Percentiles rank a stretch among this genome's conserved stretches.
phyloP scores from a whole-genome alignment of 2,888 invertebrate genomes.

The Candidula unifasciata region DNA sequence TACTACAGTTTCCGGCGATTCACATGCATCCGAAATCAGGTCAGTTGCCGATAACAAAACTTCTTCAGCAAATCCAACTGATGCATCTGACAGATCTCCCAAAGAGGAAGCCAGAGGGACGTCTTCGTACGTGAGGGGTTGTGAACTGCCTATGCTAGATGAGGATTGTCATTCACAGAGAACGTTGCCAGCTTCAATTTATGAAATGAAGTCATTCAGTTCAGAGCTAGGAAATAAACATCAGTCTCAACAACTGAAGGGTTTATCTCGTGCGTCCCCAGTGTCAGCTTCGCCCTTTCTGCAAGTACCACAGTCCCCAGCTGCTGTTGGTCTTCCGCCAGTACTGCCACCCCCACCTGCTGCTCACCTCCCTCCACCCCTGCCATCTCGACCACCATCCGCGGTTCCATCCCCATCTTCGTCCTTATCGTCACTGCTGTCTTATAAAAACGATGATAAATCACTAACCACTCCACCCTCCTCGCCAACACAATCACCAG shows the following conservation, averaged over 20 bases:
- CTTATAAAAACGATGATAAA: constrained; percentile 14
- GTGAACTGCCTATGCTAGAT: background rate
- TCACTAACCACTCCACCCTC: background rate
- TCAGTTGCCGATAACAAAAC: background rate
- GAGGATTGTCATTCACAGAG: background rate
- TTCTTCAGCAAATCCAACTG: background rate
- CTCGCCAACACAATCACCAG: background rate
- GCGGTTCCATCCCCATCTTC: constrained; percentile 2
- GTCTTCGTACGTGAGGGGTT: too few species aligned
- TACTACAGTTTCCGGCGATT: background rate
- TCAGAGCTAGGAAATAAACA: background rate
- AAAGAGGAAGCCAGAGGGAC: background rate
- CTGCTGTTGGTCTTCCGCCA: constrained; percentile 9
- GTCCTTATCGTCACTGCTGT: constrained; percentile 6
- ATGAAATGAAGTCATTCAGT: background rate
- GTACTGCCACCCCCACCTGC: constrained; percentile 31
- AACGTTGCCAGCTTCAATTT: background rate
- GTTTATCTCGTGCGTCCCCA: background rate
- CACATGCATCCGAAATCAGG: too few species aligned
- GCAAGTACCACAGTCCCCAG: background rate
- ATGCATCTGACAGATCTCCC: background rate
- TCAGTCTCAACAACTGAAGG: background rate
- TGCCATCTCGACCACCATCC: constrained; percentile 35
- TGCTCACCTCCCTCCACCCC: constrained; percentile 27
- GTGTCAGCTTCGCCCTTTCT: background rate